Percentiles rank a stretch among this genome's conserved stretches.
These are phyloP conservation scores for Schrankia costaestrigalis DNA, from an alignment of 2,888 invertebrate species.

Conservation along the genomic window DNA sequence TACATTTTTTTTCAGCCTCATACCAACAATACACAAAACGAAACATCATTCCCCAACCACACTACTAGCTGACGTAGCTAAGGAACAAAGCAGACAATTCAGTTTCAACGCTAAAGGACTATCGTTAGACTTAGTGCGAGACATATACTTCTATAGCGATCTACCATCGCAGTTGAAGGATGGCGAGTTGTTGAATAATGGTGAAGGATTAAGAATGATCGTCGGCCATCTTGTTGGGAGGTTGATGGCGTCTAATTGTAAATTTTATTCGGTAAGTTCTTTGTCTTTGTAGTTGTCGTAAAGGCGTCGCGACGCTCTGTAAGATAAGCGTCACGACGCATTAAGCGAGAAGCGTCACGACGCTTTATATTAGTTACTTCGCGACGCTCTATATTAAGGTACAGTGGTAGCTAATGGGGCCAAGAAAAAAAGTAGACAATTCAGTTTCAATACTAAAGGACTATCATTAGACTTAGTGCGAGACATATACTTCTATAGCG, in stretches of 20 bases:
- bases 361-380: too few species aligned
- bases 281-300: background rate
- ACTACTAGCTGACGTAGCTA: conserved; percentile 50
- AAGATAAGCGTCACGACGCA: too few species aligned
- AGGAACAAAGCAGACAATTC: conserved; percentile 46
- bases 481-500: conserved; percentile 63
- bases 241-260: conserved; percentile 83
- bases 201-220: conserved; percentile 38
- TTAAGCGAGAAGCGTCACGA: too few species aligned
- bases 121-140: conserved; percentile 53
- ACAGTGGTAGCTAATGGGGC: conserved; percentile 51
- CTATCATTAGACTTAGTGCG: conserved; percentile 55
- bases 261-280: conserved; percentile 83
- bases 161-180: conserved; percentile 51
- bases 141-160: conserved; percentile 65
- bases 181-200: conserved; percentile 25
- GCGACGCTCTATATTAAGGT: too few species aligned
- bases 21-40: conserved; percentile 52
- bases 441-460: conserved; percentile 45
- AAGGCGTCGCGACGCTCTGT: too few species aligned
- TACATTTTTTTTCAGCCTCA: conserved; percentile 49
- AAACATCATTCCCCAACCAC: conserved; percentile 48
- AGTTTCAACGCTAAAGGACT: conserved; percentile 43
- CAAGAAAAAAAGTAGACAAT: conserved; percentile 42
- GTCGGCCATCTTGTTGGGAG: conserved; percentile 52